Evolutionary conservation across 2,888 invertebrate species (phyloP), one percentile per base, ranked within the genome.

Genomic region (Caenorhabditis japonica): DNA sequence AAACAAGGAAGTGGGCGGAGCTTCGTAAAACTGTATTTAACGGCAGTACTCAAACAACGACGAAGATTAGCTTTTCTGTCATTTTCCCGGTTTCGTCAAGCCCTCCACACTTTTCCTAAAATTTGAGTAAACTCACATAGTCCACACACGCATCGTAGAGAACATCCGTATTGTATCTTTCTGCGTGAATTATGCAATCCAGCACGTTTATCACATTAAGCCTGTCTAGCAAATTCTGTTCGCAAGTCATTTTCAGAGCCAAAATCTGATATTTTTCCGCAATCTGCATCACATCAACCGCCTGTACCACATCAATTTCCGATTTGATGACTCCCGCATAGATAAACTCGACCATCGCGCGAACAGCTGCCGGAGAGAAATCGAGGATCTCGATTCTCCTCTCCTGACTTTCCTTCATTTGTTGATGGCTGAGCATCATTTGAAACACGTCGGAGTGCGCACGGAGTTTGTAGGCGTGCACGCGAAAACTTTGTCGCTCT

Each of bases 231-330:
- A 87, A 68, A 36, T 76, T 76, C 41, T 84, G 82, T 38, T 87
- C 84, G 51, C 86, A 85, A 0, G 80, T 58, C 21, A 72, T 64
- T 76, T 87, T 88, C 33, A 87, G 60, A 12, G 83, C 79, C n/a
- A 76, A 69, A 12, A 88, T 55, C 15, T 79, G 81, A 77, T 87
- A 87, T 59, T 87, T 87, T 36, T 87, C 87, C 1, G 87, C 82
- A n/a, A 87, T 79, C 47, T 83, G 80, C 71, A 87, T 84, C 41
- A 85, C 66, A 49, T 80, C 77, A 3, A 73, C 74, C 4, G 68
- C 51, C 46, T 76, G 71, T 25, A 51, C 71, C 3, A 66, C 62
- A 23, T 55, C 34, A 17, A 81, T 62, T 21, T 79, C 75, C 12
- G 74, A 51, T 13, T 55, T 41, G 8, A 82, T 75, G 13, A 76